Evolutionary conservation across 2,888 invertebrate species (phyloP).

Genomic region (Eilema sororculum): DNA sequence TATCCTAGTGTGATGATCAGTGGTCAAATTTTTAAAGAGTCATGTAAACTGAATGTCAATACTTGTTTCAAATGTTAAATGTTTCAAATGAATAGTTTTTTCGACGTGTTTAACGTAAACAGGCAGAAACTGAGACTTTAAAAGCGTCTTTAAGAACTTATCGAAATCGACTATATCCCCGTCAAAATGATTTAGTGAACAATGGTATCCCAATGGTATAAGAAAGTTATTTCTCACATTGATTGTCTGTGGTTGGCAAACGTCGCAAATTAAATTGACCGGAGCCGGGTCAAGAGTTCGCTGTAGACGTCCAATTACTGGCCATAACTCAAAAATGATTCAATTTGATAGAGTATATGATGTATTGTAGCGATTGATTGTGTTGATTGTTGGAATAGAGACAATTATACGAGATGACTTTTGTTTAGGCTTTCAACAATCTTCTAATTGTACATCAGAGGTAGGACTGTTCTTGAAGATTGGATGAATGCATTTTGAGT

Average conservation of each 20-base stretch:
- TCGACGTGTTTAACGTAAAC: not conserved
- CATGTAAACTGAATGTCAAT: too few species aligned
- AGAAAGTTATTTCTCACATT: constrained; percentile 56
- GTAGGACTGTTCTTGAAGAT: not conserved
- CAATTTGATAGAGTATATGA: constrained; percentile 25
- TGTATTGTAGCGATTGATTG: constrained; percentile 17
- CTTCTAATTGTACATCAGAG: not conserved
- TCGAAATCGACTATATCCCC: not conserved
- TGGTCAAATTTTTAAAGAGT: too few species aligned
- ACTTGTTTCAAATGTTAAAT: too few species aligned
- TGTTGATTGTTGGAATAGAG: constrained; percentile 2
- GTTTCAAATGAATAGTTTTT: too few species aligned
- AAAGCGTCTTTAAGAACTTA: not conserved
- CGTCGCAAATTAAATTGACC: constrained; percentile 66
- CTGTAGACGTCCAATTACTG: constrained; percentile 37
- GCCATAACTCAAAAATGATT: constrained; percentile 39
- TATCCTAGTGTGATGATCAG: too few species aligned
- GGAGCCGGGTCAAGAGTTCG: constrained; percentile 56
- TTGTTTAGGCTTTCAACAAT: not conserved
- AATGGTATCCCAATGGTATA: constrained; percentile 18
- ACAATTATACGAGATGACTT: not conserved
- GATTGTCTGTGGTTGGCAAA: constrained; percentile 45
- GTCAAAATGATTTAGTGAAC: constrained; percentile 1
- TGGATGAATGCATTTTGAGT: not conserved
- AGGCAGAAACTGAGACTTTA: not conserved